Percentiles rank a stretch among this genome's conserved stretches.
These are phyloP conservation scores for Anoplophora glabripennis DNA, from an alignment of 1,140 invertebrate genomes.

Conservation along the genomic window DNA sequence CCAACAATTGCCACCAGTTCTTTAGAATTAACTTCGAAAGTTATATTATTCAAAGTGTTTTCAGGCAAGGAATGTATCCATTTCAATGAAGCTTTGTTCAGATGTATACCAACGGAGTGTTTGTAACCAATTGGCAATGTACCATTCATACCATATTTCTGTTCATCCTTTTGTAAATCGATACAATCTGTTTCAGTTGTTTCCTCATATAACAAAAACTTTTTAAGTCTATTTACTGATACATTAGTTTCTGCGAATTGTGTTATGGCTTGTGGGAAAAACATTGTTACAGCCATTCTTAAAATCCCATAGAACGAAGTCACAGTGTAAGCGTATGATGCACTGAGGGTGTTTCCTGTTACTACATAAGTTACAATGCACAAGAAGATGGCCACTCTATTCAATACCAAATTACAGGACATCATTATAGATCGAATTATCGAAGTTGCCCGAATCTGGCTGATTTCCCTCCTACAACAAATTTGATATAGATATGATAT, in stretches of 20 bases:
- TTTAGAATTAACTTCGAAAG: constrained; percentile 52
- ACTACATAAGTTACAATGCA: constrained; percentile 72
- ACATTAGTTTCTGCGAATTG: constrained; percentile 63
- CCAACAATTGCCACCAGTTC: constrained; percentile 67
- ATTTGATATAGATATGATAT: neutral
- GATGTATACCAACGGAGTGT: constrained; percentile 29
- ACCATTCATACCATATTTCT: neutral
- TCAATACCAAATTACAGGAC: constrained; percentile 68
- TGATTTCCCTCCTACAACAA: constrained; percentile 38
- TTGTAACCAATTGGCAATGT: neutral
- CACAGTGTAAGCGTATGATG: constrained; percentile 71
- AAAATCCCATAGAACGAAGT: constrained; percentile 72
- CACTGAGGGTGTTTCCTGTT: constrained; percentile 63
- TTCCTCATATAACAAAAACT: constrained; percentile 50
- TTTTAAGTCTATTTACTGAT: constrained; percentile 64
- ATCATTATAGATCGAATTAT: constrained; percentile 69
- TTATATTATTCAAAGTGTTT: constrained; percentile 57
- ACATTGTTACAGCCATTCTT: constrained; percentile 67
- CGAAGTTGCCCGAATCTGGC: constrained; percentile 34
- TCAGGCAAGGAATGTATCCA: constrained; percentile 56
- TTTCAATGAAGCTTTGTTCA: constrained; percentile 58
- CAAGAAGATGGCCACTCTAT: constrained; percentile 72
- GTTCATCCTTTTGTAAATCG: neutral
- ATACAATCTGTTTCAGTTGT: neutral
- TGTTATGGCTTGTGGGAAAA: constrained; percentile 62